These are phyloP conservation scores for Parazoanthus atlanticus DNA, from an alignment of 92 coral and sea anemone genomes.

Conservation along the genomic window DNA sequence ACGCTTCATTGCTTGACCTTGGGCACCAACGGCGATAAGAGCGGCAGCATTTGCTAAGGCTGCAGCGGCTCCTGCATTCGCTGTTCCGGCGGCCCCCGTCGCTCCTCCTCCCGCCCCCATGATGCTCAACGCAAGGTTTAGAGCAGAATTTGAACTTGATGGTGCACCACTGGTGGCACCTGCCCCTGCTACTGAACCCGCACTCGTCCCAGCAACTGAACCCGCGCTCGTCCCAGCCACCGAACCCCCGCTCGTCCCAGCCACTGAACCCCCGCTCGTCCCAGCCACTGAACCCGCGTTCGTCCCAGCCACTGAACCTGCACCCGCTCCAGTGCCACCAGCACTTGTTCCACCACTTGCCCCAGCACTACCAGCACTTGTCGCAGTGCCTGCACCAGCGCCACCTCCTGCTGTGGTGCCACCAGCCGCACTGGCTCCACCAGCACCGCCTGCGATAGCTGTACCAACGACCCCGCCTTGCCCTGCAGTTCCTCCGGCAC, in stretches of 20 bases:
- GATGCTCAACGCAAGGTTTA: conserved; percentile 10
- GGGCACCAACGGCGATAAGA: conserved; percentile 18
- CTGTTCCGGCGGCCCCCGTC: neutral
- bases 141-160: conserved; percentile 29
- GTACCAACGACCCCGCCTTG: conserved; percentile 14
- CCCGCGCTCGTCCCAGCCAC: neutral
- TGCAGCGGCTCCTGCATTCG: conserved; percentile 28
- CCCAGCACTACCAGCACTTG: neutral
- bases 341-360: neutral
- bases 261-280: neutral
- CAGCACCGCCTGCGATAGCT: conserved; percentile 21
- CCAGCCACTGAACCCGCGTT: neutral
- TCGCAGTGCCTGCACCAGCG: neutral
- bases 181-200: neutral
- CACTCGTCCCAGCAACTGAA: neutral
- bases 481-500: neutral
- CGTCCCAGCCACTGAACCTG: neutral
- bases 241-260: neutral
- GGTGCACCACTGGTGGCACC: conserved; percentile 7
- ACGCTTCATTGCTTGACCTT: conserved; percentile 38
- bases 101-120: conserved; percentile 27
- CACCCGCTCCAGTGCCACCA: neutral
- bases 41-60: conserved; percentile 39
- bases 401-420: neutral
- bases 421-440: conserved; percentile 3